Base-by-base conservation (phyloP, 2,888 invertebrate genomes). In the Yponomeuta malinellus region DNA sequence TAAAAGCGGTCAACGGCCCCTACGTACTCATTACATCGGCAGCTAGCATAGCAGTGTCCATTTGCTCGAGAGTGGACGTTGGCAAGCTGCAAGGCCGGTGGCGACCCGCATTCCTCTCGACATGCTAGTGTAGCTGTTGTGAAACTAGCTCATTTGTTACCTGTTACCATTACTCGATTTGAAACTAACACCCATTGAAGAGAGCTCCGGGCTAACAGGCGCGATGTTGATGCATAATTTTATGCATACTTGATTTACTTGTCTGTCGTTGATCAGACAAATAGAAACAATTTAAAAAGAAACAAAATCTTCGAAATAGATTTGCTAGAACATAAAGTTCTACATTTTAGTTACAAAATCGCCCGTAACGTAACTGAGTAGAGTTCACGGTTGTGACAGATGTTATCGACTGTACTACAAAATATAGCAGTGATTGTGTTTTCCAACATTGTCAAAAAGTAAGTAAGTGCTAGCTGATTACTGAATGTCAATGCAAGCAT, bases 1-100 rank as follows among this genome's bases (percentile, higher is more conserved):
- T 70, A 63, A 63, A 65, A 88, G 88, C 89, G 88, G 89, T 87
- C 89, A 88, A 83, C 80, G 85, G 78, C 78, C 85, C 23, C 43
- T 5, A 48, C 43, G 71, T 71, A 48, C 67, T 66, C 23, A 23
- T 52, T 67, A 37, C n/a, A 37, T n/a, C 48, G 10, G 37, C 48
- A 29, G 48, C 64, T 65, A 70, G 70, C 71, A 59, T 65, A 70
- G 70, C 71, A 59, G 48, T 71, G 71, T 71, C 71, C 71, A 71
- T 67, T 71, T 67, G 66, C 33, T 63, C 70, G 64, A 48, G 71
- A 71, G 67, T 71, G 71, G 71, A 12, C 67, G 83, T 84, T 86
- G 88, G 88, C 87, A 85, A 87, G 87, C 86, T 83, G 85, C 90
- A 90, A 89, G 90, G 90, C 88, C 89, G 87, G 82, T 84, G 83